Conservation (phyloP, 2,113 vertebrate genomes). For the Pithys albifrons region DNA sequence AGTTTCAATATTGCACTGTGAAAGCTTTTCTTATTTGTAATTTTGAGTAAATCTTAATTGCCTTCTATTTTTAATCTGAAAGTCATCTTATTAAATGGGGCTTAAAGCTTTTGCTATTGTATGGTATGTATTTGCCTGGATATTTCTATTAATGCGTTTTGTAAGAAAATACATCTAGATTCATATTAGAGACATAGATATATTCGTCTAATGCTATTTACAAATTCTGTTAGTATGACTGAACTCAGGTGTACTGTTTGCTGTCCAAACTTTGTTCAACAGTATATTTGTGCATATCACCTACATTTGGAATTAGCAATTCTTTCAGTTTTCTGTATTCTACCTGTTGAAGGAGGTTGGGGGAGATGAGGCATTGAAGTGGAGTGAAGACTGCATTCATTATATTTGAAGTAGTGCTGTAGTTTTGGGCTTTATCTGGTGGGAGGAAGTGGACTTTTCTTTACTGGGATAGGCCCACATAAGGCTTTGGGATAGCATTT, state of each 20-base stretch:
- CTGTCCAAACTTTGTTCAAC: slow-evolving; percentile 35
- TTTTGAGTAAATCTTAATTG: slow-evolving; percentile 82
- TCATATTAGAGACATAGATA: slow-evolving; percentile 67
- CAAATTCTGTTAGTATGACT: slow-evolving; percentile 70
- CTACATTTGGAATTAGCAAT: not conserved
- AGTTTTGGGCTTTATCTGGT: not conserved
- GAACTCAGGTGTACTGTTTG: slow-evolving; percentile 75
- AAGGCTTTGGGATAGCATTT: slow-evolving; percentile 56
- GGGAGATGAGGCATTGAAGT: not conserved
- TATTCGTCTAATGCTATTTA: slow-evolving; percentile 65
- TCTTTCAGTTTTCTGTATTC: not conserved
- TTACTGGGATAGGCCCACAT: slow-evolving; percentile 25
- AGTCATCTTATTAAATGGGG: slow-evolving; percentile 75
- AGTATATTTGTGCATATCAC: slow-evolving; percentile 45
- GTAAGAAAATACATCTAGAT: slow-evolving; percentile 74
- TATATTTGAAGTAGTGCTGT: not conserved
- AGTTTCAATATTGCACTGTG: slow-evolving; percentile 77
- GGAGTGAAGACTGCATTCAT: accelerated
- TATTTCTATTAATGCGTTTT: slow-evolving; percentile 80
- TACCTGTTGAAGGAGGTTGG: not conserved
- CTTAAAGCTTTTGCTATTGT: slow-evolving; percentile 75
- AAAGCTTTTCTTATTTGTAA: slow-evolving; percentile 82
- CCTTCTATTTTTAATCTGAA: slow-evolving; percentile 81
- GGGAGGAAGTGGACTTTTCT: slow-evolving; percentile 15
- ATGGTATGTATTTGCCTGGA: slow-evolving; percentile 72